Evolutionary conservation across 2,888 invertebrate genomes (phyloP).

Genomic region (Zelleria hepariella): DNA sequence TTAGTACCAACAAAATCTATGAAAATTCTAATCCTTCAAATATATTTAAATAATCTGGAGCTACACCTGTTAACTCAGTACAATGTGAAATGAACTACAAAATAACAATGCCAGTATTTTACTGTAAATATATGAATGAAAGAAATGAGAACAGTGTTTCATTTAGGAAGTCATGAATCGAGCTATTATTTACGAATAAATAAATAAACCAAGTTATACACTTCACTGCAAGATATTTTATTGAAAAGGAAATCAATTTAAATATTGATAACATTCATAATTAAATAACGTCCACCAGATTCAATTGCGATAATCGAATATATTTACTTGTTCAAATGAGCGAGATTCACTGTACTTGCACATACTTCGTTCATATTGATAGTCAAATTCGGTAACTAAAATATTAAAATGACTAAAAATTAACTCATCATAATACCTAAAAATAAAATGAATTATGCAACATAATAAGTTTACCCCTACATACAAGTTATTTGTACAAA

Average conservation of each 20-base stretch:
- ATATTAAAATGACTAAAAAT: conserved; percentile 1
- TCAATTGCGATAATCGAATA: conserved; percentile 31
- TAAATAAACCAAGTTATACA: conserved; percentile 18
- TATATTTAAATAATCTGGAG: background rate
- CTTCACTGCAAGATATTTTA: conserved; percentile 48
- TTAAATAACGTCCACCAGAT: conserved; percentile 31
- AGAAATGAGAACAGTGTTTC: conserved; percentile 36
- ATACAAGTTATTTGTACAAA: conserved; percentile 62
- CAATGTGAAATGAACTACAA: conserved; percentile 7
- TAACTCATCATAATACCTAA: background rate
- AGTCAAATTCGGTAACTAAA: conserved; percentile 16
- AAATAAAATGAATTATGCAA: conserved; percentile 24
- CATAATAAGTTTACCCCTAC: conserved; percentile 27
- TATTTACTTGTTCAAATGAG: conserved; percentile 49
- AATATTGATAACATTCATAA: conserved; percentile 48
- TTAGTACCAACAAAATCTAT: background rate
- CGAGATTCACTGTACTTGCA: conserved; percentile 57
- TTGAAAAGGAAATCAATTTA: conserved; percentile 59
- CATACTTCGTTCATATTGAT: conserved; percentile 34
- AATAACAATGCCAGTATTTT: conserved; percentile 63
- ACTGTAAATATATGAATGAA: conserved; percentile 64
- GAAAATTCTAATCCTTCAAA: background rate
- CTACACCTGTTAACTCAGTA: conserved; percentile 6
- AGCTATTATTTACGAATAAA: conserved; percentile 5
- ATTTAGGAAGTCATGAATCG: conserved; percentile 19